A percentile compares a stretch with the other conserved stretches of the same genome.
These are phyloP conservation scores for Sphaeramia orbicularis DNA, from an alignment of 2,797 vertebrate species.

Conservation along the genomic window DNA sequence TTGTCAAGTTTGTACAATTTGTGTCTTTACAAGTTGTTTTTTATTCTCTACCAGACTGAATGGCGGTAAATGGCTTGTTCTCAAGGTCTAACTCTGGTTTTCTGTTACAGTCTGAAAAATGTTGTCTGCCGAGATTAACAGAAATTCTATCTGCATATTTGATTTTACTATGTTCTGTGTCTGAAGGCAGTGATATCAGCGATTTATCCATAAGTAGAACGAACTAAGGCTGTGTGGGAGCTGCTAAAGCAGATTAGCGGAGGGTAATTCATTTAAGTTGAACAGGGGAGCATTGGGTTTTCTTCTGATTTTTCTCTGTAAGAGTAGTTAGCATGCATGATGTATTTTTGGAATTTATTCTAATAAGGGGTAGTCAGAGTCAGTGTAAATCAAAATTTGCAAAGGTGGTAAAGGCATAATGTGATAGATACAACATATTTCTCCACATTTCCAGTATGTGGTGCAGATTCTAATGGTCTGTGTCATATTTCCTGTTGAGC, in stretches of 20 bases:
- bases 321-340: background rate
- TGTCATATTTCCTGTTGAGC: slow-evolving; percentile 20
- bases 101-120: slow-evolving; percentile 2
- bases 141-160: slow-evolving; percentile 33
- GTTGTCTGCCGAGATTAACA: slow-evolving; percentile 17
- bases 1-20: background rate
- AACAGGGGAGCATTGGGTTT: slow-evolving; percentile 19
- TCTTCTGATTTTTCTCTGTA: slow-evolving; percentile 23
- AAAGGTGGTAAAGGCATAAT: background rate
- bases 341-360: slow-evolving; percentile 13
- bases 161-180: slow-evolving; percentile 40
- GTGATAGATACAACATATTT: background rate
- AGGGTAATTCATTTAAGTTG: slow-evolving; percentile 40
- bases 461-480: background rate
- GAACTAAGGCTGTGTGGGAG: slow-evolving; percentile 35
- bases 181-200: slow-evolving; percentile 36
- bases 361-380: background rate
- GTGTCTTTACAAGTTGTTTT: slow-evolving; percentile 8
- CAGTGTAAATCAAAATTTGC: slow-evolving; percentile 3
- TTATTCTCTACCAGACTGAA: slow-evolving; percentile 1
- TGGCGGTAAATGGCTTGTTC: background rate
- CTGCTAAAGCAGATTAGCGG: slow-evolving; percentile 48
- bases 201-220: slow-evolving; percentile 38
- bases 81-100: slow-evolving; percentile 16
- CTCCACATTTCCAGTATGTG: background rate